phyloP scores from a whole-genome alignment of 2,888 invertebrate species.

The Drosophila rubida region DNA sequence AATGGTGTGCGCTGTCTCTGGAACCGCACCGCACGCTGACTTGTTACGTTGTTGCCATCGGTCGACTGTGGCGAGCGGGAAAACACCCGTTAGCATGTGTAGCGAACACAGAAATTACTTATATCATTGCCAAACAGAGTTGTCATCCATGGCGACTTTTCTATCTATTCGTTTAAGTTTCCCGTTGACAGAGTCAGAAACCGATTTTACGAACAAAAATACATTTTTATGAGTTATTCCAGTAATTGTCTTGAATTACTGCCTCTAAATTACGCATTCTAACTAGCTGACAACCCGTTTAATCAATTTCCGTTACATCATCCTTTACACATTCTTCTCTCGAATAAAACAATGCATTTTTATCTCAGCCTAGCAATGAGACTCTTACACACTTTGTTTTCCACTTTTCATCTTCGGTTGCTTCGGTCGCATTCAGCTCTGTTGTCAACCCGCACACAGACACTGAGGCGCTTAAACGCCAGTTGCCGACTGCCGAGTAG shows the following conservation, averaged over 20 bases:
- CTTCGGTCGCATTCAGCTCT: conserved; percentile 63
- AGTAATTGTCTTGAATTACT: background rate
- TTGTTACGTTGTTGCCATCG: conserved; percentile 37
- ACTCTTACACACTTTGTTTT: conserved; percentile 76
- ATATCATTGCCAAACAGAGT: conserved; percentile 52
- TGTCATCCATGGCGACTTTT: conserved; percentile 16
- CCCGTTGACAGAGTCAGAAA: too few species aligned
- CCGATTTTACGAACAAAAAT: too few species aligned
- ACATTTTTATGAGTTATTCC: too few species aligned
- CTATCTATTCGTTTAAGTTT: background rate
- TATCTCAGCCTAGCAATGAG: conserved; percentile 66
- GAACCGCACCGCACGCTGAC: conserved; percentile 43
- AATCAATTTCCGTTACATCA: conserved; percentile 49
- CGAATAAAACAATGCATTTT: conserved; percentile 72
- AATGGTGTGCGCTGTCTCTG: conserved; percentile 53
- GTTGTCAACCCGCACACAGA: conserved; percentile 52
- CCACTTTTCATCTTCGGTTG: conserved; percentile 33
- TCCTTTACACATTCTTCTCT: conserved; percentile 32
- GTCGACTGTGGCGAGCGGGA: background rate
- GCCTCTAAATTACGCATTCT: background rate
- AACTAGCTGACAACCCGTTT: conserved; percentile 58
- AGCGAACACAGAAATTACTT: background rate
- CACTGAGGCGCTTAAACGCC: conserved; percentile 35
- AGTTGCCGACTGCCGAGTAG: conserved; percentile 34
- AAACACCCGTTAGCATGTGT: conserved; percentile 22